phyloP scores from a whole-genome alignment of 2,888 invertebrate genomes.

The Yponomeuta cagnagella region DNA sequence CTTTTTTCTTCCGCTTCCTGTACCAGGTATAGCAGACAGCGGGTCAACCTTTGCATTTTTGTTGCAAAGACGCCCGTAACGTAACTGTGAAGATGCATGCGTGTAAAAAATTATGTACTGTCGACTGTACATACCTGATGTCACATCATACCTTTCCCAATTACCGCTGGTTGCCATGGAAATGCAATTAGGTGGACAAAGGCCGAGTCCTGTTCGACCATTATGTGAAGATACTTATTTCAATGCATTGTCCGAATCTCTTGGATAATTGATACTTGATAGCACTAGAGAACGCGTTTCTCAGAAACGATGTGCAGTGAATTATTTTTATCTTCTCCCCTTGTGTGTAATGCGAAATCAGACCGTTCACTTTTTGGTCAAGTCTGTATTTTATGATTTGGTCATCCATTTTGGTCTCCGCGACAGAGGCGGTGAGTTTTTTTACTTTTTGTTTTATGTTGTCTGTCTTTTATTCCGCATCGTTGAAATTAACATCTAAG shows the following conservation, averaged over 20 bases:
- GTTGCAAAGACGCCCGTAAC: too few relatives aligned
- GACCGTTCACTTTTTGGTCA: too few relatives aligned
- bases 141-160: slow-evolving; percentile 18
- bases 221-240: background rate
- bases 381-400: too few relatives aligned
- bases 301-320: background rate
- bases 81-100: background rate
- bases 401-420: too few relatives aligned
- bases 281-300: background rate
- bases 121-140: background rate
- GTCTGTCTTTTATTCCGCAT: too few relatives aligned
- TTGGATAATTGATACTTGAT: slow-evolving; percentile 21
- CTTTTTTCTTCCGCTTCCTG: too few relatives aligned
- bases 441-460: too few relatives aligned
- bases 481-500: too few relatives aligned
- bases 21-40: too few relatives aligned
- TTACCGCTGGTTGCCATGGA: slow-evolving; percentile 38
- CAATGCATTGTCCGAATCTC: background rate
- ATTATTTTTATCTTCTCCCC: background rate
- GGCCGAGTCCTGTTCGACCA: slow-evolving; percentile 32
- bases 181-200: slow-evolving; percentile 37
- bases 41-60: too few relatives aligned
- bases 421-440: too few relatives aligned
- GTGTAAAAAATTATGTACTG: background rate
- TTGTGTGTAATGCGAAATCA: background rate